Percentiles rank a stretch among this genome's conserved stretches.
These are phyloP conservation scores for Zoanthus solanderi DNA, from an alignment of 92 coral and sea anemone species.

Conservation along the genomic window DNA sequence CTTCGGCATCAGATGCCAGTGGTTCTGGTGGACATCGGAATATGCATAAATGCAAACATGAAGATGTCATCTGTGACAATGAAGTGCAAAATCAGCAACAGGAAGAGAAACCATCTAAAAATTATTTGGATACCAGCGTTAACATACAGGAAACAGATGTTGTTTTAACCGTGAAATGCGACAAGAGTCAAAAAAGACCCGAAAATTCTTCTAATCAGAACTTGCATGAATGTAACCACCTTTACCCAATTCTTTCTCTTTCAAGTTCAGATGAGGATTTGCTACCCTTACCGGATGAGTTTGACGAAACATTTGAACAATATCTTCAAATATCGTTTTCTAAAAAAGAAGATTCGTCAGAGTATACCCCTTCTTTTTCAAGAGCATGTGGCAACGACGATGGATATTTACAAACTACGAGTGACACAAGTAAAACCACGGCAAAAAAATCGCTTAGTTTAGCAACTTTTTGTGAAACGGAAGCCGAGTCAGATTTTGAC, in stretches of 20 bases:
- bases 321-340: conserved; percentile 16
- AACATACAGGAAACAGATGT: neutral
- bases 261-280: neutral
- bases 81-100: neutral
- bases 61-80: neutral
- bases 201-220: neutral
- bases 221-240: neutral
- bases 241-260: neutral
- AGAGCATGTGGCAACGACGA: neutral
- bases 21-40: neutral
- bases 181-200: neutral
- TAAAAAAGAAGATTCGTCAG: neutral
- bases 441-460: neutral
- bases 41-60: neutral
- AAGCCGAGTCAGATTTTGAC: neutral
- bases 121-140: neutral
- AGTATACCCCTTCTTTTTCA: neutral
- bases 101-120: neutral
- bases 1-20: neutral
- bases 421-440: neutral
- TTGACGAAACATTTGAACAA: conserved; percentile 29
- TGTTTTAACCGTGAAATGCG: too few relatives aligned
- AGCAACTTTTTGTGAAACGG: neutral
- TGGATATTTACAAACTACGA: neutral
- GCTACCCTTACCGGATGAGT: conserved; percentile 33